Base-by-base conservation (phyloP, 2,113 vertebrate genomes). In the Rhegmatorhina hoffmannsi region DNA sequence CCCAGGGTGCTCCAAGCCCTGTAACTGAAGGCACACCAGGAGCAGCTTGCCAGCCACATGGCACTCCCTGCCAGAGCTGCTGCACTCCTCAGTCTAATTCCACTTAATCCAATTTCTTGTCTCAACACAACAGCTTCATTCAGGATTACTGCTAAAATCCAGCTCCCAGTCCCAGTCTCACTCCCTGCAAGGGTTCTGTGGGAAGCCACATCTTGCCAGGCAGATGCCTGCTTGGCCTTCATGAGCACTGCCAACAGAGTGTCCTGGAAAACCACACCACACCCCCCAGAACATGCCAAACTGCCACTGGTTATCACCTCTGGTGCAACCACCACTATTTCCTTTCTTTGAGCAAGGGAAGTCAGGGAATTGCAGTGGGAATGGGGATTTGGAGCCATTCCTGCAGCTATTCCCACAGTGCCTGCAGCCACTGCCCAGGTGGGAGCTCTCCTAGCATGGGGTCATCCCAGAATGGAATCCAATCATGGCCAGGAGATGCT, bases 31-130 rank as follows among this genome's bases (percentile, higher is more conserved):
- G 43, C 53, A 56, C 38, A 6, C 10, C 62, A 10, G 4, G 4
- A 83, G 82, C 95, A 78, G 84, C 85, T 86, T 90, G 79, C 21
- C 56, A 52, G 79, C 67, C 90, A 77, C 91, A 90, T 9, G 43
- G 75, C 56, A 24, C 29, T 4, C 78, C 59, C 58, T 46, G 36
- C 89, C 6, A 0, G 72, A 60, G 81, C 81, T 16, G 31, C 75
- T 49, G 50, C 2, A 10, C 55, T 69, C 72, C 87, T 46, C 53
- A 38, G 79, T 69, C 68, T 88, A 28, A 88, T 67, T 31, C 84
- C 52, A n/a, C 31, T 47, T 94, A 91, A 95, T 90, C 88, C 93
- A 40, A 74, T 59, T 90, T 26, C 34, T 11, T 36, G 34, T 60
- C 84, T 81, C 73, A 67, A 53, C 11, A 29, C 60, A 92, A 72